These are phyloP conservation scores for Andrena bucephala DNA, from an alignment of 2,888 invertebrate species.

Conservation along the genomic window DNA sequence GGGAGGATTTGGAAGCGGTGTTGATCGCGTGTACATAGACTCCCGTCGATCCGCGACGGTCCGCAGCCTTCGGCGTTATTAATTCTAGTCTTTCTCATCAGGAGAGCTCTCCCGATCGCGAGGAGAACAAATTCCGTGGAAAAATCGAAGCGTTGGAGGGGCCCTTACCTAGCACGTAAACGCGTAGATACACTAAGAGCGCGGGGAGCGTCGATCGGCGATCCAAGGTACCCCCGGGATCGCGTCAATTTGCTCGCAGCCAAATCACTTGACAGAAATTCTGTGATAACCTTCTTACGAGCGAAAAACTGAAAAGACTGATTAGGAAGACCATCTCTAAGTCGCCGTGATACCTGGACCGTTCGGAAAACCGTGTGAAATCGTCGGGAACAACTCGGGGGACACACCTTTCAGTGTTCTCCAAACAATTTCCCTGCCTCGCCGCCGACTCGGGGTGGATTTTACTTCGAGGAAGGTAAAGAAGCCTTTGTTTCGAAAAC, in stretches of 20 bases:
- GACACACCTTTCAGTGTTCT: background rate
- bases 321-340: slow-evolving; percentile 61
- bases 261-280: slow-evolving; percentile 54
- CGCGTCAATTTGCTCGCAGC: slow-evolving; percentile 64
- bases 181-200: slow-evolving; percentile 51
- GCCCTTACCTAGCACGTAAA: slow-evolving; percentile 45
- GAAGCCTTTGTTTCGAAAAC: background rate
- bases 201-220: slow-evolving; percentile 16
- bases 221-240: slow-evolving; percentile 49
- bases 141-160: slow-evolving; percentile 26
- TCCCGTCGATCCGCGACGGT: slow-evolving; percentile 50
- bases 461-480: background rate
- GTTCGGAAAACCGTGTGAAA: slow-evolving; percentile 7
- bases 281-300: slow-evolving; percentile 71
- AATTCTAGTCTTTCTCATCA: slow-evolving; percentile 70
- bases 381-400: background rate
- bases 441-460: background rate
- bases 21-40: slow-evolving; percentile 31
- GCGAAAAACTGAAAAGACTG: slow-evolving; percentile 67
- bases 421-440: slow-evolving; percentile 4
- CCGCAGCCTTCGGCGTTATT: slow-evolving; percentile 57
- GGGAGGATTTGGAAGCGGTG: slow-evolving; percentile 25
- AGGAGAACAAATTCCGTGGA: slow-evolving; percentile 35
- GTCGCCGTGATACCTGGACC: slow-evolving; percentile 35
- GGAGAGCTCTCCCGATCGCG: slow-evolving; percentile 40